These are phyloP conservation scores for Limulus polyphemus DNA, from an alignment of 2,888 invertebrate species.

Conservation along the genomic window DNA sequence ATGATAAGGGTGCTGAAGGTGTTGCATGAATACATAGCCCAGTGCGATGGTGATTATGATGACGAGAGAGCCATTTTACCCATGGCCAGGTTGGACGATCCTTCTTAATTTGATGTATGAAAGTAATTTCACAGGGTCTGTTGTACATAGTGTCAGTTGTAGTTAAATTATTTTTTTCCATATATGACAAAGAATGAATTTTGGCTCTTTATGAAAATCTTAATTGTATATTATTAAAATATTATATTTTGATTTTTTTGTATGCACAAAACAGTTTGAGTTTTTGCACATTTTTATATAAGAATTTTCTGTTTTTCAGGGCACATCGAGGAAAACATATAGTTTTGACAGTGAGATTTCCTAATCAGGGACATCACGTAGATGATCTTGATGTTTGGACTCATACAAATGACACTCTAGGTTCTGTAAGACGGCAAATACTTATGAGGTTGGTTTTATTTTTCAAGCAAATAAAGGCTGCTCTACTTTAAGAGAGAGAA, in stretches of 20 bases:
- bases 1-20: constrained; percentile 90
- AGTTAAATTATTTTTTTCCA: no score
- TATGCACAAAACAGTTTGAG: no score
- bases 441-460: constrained; percentile 18
- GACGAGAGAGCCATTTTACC: constrained; percentile 81
- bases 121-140: no score
- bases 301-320: constrained; percentile 38
- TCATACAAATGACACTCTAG: constrained; percentile 86
- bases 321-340: constrained; percentile 83
- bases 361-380: constrained; percentile 63
- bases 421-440: constrained; percentile 57
- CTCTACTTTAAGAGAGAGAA: no score
- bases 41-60: constrained; percentile 61
- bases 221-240: no score
- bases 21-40: constrained; percentile 84
- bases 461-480: no score
- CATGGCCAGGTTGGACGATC: constrained; percentile 50
- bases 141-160: no score
- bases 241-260: no score
- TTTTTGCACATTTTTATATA: no score
- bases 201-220: no score
- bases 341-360: constrained; percentile 70
- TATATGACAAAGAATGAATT: no score
- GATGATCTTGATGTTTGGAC: constrained; percentile 87
- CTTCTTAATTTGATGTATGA: no score